Evolutionary conservation across 2,888 invertebrate genomes (phyloP).

Genomic region (Heliconius cydno): DNA sequence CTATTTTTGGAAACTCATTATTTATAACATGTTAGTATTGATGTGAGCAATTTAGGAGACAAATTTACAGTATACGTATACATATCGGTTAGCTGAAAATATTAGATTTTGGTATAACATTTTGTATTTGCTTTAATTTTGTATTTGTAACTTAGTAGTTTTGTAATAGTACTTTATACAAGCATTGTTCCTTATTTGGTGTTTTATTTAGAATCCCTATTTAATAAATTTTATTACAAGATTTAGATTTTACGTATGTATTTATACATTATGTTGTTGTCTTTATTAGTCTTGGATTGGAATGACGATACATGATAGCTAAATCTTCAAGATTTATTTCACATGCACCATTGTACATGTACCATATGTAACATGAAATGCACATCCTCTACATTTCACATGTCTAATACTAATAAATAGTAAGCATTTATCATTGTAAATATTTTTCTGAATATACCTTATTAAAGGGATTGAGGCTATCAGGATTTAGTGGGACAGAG

Average conservation of each 20-base stretch:
- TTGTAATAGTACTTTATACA: slow-evolving; percentile 31
- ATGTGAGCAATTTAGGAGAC: not conserved
- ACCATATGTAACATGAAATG: too few relatives aligned
- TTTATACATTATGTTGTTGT: too few relatives aligned
- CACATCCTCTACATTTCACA: too few relatives aligned
- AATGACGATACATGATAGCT: too few relatives aligned
- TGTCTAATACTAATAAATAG: too few relatives aligned
- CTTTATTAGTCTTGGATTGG: too few relatives aligned
- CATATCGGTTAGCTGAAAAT: slow-evolving; percentile 1
- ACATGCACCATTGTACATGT: too few relatives aligned
- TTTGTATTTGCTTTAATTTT: slow-evolving; percentile 27
- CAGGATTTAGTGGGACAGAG: too few relatives aligned
- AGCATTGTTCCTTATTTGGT: slow-evolving; percentile 27
- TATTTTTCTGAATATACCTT: too few relatives aligned
- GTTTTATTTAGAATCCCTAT: slow-evolving; percentile 22
- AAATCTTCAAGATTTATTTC: too few relatives aligned
- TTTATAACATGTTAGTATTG: not conserved
- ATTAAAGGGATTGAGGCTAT: too few relatives aligned
- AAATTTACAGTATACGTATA: slow-evolving; percentile 14
- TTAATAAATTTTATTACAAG: not conserved
- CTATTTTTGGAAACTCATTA: not conserved
- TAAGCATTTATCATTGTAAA: too few relatives aligned
- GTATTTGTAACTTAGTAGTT: slow-evolving; percentile 23
- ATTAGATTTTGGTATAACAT: slow-evolving; percentile 6
- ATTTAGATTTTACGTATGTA: not conserved